phyloP scores from a whole-genome alignment of 2,797 vertebrate genomes.

The Sebastes flavidus region DNA sequence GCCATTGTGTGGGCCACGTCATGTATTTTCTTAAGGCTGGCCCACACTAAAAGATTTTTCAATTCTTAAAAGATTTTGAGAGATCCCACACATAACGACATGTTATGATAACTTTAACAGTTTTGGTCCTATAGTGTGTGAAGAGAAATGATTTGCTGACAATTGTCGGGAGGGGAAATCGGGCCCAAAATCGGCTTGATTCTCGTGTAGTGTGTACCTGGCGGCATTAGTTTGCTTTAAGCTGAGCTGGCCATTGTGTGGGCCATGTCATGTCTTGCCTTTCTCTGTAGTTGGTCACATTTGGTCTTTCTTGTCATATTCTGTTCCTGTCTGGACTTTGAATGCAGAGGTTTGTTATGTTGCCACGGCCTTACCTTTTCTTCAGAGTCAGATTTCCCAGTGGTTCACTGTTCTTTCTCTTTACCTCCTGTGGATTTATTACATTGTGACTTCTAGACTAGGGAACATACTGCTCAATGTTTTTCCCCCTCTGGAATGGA shows the following conservation, averaged over 20 bases:
- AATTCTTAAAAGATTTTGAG: too few relatives aligned
- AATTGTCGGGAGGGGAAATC: too few relatives aligned
- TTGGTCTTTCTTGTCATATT: slow-evolving; percentile 12
- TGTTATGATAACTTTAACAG: too few relatives aligned
- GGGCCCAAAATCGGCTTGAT: too few relatives aligned
- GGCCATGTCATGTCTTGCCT: not conserved
- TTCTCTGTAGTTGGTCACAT: not conserved
- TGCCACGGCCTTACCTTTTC: not conserved
- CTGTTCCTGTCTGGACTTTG: slow-evolving; percentile 1
- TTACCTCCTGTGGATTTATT: slow-evolving; percentile 26
- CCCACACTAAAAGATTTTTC: too few relatives aligned
- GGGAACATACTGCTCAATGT: not conserved
- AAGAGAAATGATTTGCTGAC: too few relatives aligned
- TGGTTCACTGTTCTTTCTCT: slow-evolving; percentile 3
- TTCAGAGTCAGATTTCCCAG: slow-evolving; percentile 8
- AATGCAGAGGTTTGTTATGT: not conserved
- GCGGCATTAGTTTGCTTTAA: not conserved
- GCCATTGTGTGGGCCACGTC: not conserved
- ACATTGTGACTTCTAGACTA: slow-evolving; percentile 3
- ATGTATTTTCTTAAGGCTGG: not conserved
- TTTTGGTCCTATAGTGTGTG: too few relatives aligned
- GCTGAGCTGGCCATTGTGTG: slow-evolving; percentile 1
- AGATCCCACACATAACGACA: too few relatives aligned
- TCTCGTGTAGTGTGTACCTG: too few relatives aligned
- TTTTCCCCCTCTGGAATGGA: slow-evolving; percentile 16